These are phyloP conservation scores for Eclectus roratus DNA, from an alignment of 2,113 vertebrate species.

Conservation along the genomic window DNA sequence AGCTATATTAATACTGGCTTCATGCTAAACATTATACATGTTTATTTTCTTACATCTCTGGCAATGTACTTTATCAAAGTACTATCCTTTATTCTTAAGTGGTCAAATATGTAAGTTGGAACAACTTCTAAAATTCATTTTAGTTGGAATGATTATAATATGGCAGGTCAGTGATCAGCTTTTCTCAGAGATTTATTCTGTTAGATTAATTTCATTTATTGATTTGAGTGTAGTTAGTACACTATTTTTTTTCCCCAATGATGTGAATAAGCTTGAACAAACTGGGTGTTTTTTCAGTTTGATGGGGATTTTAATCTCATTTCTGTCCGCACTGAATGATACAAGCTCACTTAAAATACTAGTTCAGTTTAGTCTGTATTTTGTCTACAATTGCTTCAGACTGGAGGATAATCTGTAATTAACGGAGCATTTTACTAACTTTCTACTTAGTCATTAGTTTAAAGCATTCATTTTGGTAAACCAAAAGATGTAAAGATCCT, in stretches of 20 bases:
- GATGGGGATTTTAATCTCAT: neutral
- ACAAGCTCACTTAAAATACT: neutral
- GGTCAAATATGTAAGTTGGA: neutral
- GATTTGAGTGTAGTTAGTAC: neutral
- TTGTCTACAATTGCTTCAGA: neutral
- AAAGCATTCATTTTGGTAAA: neutral
- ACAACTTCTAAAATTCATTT: neutral
- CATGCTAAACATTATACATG: neutral
- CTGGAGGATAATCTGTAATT: neutral
- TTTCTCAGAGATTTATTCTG: neutral
- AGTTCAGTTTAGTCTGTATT: neutral
- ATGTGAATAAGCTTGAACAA: neutral
- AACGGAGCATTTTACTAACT: neutral
- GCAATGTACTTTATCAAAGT: neutral
- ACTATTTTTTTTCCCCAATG: neutral
- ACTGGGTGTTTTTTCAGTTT: neutral
- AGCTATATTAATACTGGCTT: neutral
- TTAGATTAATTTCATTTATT: neutral
- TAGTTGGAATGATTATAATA: neutral
- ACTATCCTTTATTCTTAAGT: neutral
- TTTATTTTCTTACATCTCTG: neutral
- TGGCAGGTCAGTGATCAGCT: neutral
- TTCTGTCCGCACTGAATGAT: neutral
- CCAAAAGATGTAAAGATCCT: neutral
- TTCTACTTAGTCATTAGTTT: neutral